phyloP scores from a whole-genome alignment of 1,140 invertebrate genomes.

The Meloidogyne exigua region DNA sequence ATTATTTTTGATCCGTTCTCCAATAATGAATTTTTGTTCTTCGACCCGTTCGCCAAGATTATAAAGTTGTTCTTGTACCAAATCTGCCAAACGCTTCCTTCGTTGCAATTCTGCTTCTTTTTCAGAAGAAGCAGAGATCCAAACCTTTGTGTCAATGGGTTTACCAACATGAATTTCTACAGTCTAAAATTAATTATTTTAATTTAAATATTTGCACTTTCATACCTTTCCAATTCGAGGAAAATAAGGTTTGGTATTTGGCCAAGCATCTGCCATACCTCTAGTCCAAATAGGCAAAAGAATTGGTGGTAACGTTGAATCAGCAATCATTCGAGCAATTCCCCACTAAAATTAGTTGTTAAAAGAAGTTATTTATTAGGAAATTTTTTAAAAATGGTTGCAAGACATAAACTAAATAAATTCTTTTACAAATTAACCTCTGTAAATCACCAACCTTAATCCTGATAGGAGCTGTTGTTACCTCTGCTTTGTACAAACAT shows the following conservation, averaged over 20 bases:
- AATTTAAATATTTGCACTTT: neutral
- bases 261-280: conserved; percentile 82
- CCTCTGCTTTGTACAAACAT: no score
- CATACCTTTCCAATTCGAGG: conserved; percentile 73
- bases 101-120: conserved; percentile 72
- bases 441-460: conserved; percentile 37
- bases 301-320: conserved; percentile 76
- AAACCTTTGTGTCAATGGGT: conserved; percentile 76
- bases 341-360: conserved; percentile 66
- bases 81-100: conserved; percentile 80
- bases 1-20: neutral
- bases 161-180: conserved; percentile 83
- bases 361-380: neutral
- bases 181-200: conserved; percentile 17
- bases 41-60: conserved; percentile 60
- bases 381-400: neutral
- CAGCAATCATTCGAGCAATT: conserved; percentile 78
- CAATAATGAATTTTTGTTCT: conserved; percentile 3
- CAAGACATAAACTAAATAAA: conserved; percentile 19
- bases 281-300: conserved; percentile 87
- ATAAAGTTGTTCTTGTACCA: conserved; percentile 77
- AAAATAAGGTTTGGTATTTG: conserved; percentile 81
- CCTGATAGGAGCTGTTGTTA: conserved; percentile 75
- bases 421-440: neutral
- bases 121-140: conserved; percentile 70